Percentiles rank a stretch among this genome's conserved stretches.
Conservation (phyloP, 2,113 vertebrate genomes). For the Callospermophilus lateralis region DNA sequence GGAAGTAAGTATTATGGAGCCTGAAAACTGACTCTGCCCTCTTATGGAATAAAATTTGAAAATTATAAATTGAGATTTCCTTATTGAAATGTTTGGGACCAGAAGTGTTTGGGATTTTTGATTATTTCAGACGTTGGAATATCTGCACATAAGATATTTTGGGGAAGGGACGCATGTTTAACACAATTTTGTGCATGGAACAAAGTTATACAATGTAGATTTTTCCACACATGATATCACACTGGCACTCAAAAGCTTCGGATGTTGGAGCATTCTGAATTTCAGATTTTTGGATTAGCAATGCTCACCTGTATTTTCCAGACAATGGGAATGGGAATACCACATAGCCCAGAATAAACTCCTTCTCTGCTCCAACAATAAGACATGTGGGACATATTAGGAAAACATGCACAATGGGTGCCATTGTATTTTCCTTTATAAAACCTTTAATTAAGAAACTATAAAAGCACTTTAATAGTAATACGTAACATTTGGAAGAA, state of each 20-base stretch:
- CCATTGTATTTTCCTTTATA: not conserved
- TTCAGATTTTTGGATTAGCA: not conserved
- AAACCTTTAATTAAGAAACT: not conserved
- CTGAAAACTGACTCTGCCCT: not conserved
- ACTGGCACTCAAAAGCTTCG: not conserved
- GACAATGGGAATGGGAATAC: not conserved
- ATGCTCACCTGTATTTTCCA: not conserved
- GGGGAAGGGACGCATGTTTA: not conserved
- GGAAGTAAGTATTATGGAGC: fast-evolving
- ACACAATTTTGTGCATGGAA: not conserved
- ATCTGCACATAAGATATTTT: not conserved
- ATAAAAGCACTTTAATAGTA: not conserved
- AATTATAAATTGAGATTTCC: not conserved
- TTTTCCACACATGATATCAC: not conserved
- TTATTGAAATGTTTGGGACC: not conserved
- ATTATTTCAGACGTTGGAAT: not conserved
- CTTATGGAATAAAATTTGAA: not conserved
- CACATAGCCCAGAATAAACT: not conserved
- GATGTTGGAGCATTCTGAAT: not conserved
- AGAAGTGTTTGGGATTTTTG: not conserved
- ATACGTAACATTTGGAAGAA: not conserved
- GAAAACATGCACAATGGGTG: not conserved
- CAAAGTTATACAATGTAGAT: not conserved
- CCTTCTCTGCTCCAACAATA: not conserved
- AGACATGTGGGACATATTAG: not conserved